Evolutionary conservation across 2,113 vertebrate species (phyloP).

Genomic region (Equus przewalskii): DNA sequence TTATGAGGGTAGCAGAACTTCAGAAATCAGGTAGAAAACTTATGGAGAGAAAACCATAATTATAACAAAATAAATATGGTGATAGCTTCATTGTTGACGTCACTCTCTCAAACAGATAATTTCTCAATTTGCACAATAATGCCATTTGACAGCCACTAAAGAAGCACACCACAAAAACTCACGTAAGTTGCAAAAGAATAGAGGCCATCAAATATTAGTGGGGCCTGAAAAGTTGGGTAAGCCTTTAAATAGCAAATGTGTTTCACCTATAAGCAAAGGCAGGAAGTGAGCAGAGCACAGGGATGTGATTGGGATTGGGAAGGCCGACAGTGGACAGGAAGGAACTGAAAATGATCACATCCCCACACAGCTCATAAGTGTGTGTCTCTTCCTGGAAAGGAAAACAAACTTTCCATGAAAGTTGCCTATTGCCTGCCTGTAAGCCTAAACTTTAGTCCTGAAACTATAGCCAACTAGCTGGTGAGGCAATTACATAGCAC

Average conservation of each 20-base stretch:
- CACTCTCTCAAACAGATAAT: conserved; percentile 39
- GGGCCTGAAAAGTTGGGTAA: conserved; percentile 6
- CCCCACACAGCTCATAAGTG: not conserved
- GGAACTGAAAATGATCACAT: conserved; percentile 55
- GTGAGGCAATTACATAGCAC: not conserved
- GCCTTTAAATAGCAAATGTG: conserved; percentile 21
- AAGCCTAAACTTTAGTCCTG: not conserved
- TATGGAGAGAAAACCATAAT: not conserved
- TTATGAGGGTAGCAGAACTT: conserved; percentile 31
- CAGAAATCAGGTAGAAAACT: not conserved
- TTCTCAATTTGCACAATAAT: conserved; percentile 8
- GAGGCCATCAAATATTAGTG: not conserved
- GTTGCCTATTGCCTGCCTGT: not conserved
- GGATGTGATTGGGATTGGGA: not conserved
- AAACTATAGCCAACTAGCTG: not conserved
- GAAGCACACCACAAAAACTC: not conserved
- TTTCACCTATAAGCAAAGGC: not conserved
- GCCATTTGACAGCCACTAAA: not conserved
- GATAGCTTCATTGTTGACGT: not conserved
- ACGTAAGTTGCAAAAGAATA: not conserved
- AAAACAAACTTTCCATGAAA: not conserved
- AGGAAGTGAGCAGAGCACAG: not conserved
- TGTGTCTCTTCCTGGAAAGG: not conserved
- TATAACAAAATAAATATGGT: conserved; percentile 49
- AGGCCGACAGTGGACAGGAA: not conserved